phyloP scores from a whole-genome alignment of 1,140 invertebrate species.

The Heliothis subflexa region DNA sequence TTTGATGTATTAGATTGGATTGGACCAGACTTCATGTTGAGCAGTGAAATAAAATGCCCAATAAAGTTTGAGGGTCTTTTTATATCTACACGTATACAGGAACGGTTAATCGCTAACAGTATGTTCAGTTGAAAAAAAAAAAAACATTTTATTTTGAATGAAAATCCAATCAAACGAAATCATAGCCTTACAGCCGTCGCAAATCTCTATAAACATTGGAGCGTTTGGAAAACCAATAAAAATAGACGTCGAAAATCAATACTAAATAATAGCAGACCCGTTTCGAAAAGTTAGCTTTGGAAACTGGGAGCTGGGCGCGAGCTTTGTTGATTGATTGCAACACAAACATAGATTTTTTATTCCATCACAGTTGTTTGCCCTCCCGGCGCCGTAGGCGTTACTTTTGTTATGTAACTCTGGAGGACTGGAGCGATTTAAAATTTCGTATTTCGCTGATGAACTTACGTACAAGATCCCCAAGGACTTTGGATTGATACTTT shows the following conservation, averaged over 20 bases:
- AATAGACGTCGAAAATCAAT: slow-evolving; percentile 72
- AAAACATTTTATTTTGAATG: slow-evolving; percentile 51
- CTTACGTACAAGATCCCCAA: slow-evolving; percentile 19
- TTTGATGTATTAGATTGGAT: slow-evolving; percentile 34
- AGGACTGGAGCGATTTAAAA: slow-evolving; percentile 40
- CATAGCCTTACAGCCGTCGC: slow-evolving; percentile 60
- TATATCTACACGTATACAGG: slow-evolving; percentile 24
- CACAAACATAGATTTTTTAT: slow-evolving; percentile 74
- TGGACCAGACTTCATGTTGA: slow-evolving; percentile 31
- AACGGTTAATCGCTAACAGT: slow-evolving; percentile 15
- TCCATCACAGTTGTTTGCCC: slow-evolving; percentile 60
- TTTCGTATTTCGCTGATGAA: slow-evolving; percentile 47
- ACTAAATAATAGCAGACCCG: slow-evolving; percentile 71
- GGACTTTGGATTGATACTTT: slow-evolving; percentile 35
- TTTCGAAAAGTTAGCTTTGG: slow-evolving; percentile 75
- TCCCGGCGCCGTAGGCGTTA: slow-evolving; percentile 49
- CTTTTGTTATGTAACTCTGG: slow-evolving; percentile 58
- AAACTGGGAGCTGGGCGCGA: slow-evolving; percentile 56
- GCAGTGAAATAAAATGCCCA: slow-evolving; percentile 38
- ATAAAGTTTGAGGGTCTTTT: slow-evolving; percentile 30
- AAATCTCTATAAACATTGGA: slow-evolving; percentile 73
- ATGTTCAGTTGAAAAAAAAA: slow-evolving; percentile 41
- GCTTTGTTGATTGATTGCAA: slow-evolving; percentile 81
- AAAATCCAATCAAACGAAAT: slow-evolving; percentile 64
- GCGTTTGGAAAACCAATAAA: slow-evolving; percentile 66